These are phyloP conservation scores for Condylura cristata DNA, from an alignment of 2,113 vertebrate genomes.

Conservation along the genomic window DNA sequence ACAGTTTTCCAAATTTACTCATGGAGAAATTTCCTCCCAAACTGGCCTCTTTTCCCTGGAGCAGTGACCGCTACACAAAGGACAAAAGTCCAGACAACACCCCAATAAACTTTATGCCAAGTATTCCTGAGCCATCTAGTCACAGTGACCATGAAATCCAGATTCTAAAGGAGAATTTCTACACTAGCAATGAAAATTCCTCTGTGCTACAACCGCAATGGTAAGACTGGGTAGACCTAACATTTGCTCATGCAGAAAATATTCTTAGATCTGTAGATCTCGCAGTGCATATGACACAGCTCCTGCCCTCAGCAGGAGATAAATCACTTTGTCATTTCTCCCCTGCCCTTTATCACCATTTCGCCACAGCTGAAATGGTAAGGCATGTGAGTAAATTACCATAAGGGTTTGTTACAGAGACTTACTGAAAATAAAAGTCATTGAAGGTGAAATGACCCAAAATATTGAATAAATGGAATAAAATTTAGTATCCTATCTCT, in stretches of 20 bases:
- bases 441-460: neutral
- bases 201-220: conserved; percentile 65
- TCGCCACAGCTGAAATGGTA: conserved; percentile 20
- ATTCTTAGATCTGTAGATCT: neutral
- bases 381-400: neutral
- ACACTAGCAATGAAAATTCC: conserved; percentile 51
- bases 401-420: conserved; percentile 46
- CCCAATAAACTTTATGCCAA: conserved; percentile 29
- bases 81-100: conserved; percentile 31
- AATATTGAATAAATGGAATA: conserved; percentile 15
- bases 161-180: conserved; percentile 66
- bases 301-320: neutral
- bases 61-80: conserved; percentile 67
- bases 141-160: conserved; percentile 49
- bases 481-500: neutral
- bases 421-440: neutral
- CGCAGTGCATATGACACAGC: neutral
- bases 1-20: neutral
- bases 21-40: conserved; percentile 69
- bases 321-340: conserved; percentile 13
- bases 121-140: neutral
- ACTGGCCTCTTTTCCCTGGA: conserved; percentile 62
- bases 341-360: neutral
- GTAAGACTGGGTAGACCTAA: conserved; percentile 74
- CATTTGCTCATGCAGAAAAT: neutral